Percentiles rank a stretch among this genome's conserved stretches.
phyloP scores from a whole-genome alignment of 92 coral and sea anemone genomes.

The Phenganax subtilis region DNA sequence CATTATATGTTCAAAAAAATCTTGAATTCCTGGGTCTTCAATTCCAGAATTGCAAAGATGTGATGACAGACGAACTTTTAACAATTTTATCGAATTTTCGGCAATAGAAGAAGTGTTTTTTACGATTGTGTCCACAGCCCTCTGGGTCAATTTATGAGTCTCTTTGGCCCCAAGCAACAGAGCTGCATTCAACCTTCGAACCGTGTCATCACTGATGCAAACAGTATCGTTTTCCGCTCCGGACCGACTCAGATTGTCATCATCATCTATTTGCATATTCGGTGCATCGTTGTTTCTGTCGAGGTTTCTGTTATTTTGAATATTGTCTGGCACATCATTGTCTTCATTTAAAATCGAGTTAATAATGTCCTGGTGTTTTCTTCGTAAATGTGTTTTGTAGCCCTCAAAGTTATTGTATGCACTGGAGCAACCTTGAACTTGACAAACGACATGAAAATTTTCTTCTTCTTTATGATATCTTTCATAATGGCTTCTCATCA shows the following conservation, averaged over 20 bases:
- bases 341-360: slow-evolving; percentile 20
- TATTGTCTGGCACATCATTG: neutral
- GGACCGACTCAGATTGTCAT: neutral
- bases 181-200: slow-evolving; percentile 35
- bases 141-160: slow-evolving; percentile 41
- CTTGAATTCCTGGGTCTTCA: slow-evolving; percentile 37
- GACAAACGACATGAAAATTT: slow-evolving; percentile 46
- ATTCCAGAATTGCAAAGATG: slow-evolving; percentile 30
- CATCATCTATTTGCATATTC: slow-evolving; percentile 7
- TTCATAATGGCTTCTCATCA: slow-evolving; percentile 41
- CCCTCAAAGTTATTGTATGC: slow-evolving; percentile 42
- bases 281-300: slow-evolving; percentile 1
- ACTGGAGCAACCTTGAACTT: slow-evolving; percentile 37
- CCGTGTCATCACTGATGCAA: slow-evolving; percentile 33
- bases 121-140: slow-evolving; percentile 36
- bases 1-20: slow-evolving; percentile 33
- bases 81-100: slow-evolving; percentile 22
- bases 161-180: slow-evolving; percentile 47
- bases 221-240: slow-evolving; percentile 14
- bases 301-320: too few relatives aligned
- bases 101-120: slow-evolving; percentile 40
- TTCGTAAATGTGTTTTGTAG: slow-evolving; percentile 45
- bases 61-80: slow-evolving; percentile 21
- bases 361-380: neutral
- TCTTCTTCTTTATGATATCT: slow-evolving; percentile 46